Evolutionary conservation across 2,888 invertebrate genomes (phyloP).

Genomic region (Caenorhabditis afra): DNA sequence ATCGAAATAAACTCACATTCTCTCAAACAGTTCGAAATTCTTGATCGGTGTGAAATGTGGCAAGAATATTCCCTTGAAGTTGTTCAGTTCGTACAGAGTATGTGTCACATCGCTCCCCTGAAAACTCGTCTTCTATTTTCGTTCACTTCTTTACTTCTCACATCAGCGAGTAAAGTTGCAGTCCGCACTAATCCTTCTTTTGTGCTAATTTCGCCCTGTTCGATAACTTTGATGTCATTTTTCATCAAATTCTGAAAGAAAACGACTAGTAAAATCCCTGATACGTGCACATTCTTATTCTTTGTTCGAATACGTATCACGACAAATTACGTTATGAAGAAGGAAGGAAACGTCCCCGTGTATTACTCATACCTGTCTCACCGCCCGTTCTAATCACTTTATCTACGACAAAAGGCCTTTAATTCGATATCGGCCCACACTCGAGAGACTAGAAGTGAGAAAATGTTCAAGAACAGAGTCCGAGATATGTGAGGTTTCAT

Average conservation of each 20-base stretch:
- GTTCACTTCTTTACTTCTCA: not conserved
- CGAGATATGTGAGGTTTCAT: no score
- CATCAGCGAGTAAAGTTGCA: conserved; percentile 49
- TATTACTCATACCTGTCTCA: no score
- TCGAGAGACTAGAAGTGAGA: no score
- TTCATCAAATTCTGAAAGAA: conserved; percentile 48
- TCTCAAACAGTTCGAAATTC: conserved; percentile 59
- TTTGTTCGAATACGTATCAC: no score
- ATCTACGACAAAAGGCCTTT: no score
- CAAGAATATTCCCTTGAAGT: conserved; percentile 89
- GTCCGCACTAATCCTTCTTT: conserved; percentile 52
- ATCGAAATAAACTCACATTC: conserved; percentile 61
- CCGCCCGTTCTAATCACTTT: not conserved
- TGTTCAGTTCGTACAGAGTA: conserved; percentile 82
- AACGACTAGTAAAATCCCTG: conserved; percentile 1
- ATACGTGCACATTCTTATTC: conserved; percentile 17
- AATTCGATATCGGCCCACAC: no score
- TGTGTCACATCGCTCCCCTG: conserved; percentile 66
- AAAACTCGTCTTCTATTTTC: conserved; percentile 7
- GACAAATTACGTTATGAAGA: no score
- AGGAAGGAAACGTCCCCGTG: no score
- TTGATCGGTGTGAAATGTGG: conserved; percentile 86
- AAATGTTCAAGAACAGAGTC: no score
- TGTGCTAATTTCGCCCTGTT: conserved; percentile 46
- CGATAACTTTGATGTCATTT: conserved; percentile 53